Percentiles rank a stretch among this genome's conserved stretches.
phyloP scores from a whole-genome alignment of 2,888 invertebrate genomes.

The Dryomyza anilis region DNA sequence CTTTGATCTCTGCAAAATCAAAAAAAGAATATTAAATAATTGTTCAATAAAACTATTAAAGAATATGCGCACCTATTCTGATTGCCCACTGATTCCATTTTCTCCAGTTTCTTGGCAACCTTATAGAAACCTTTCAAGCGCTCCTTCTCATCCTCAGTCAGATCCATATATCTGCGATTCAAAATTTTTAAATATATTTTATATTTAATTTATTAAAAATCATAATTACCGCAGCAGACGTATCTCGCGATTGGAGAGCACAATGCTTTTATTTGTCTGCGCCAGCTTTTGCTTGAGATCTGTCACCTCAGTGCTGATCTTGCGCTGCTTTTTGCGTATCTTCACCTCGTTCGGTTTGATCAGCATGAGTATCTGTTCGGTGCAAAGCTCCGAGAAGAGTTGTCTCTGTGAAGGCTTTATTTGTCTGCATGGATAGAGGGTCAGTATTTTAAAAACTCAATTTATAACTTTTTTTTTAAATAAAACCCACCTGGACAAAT shows the following conservation, averaged over 20 bases:
- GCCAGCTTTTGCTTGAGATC: conserved; percentile 82
- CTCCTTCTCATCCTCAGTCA: conserved; percentile 91
- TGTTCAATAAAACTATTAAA: neutral
- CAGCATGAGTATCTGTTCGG: conserved; percentile 84
- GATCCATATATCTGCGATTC: conserved; percentile 76
- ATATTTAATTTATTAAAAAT: neutral
- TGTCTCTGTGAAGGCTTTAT: conserved; percentile 74
- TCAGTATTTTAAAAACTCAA: neutral
- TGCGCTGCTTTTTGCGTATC: conserved; percentile 84
- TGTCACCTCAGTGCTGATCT: conserved; percentile 88
- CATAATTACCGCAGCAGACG: conserved; percentile 71
- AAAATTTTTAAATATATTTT: neutral
- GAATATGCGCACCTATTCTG: conserved; percentile 66
- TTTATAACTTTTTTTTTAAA: no score
- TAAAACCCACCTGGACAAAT: conserved; percentile 66
- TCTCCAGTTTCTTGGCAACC: conserved; percentile 89
- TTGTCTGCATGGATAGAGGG: conserved; percentile 59
- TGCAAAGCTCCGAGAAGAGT: conserved; percentile 82
- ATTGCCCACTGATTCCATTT: conserved; percentile 77
- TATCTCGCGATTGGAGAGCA: conserved; percentile 89
- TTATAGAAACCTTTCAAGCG: conserved; percentile 85
- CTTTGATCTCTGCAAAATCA: conserved; percentile 66
- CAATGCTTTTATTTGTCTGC: conserved; percentile 83
- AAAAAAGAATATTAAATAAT: neutral
- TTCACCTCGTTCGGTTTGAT: conserved; percentile 87